Conservation (phyloP, 2,888 invertebrate species). For the Nebria salina region DNA sequence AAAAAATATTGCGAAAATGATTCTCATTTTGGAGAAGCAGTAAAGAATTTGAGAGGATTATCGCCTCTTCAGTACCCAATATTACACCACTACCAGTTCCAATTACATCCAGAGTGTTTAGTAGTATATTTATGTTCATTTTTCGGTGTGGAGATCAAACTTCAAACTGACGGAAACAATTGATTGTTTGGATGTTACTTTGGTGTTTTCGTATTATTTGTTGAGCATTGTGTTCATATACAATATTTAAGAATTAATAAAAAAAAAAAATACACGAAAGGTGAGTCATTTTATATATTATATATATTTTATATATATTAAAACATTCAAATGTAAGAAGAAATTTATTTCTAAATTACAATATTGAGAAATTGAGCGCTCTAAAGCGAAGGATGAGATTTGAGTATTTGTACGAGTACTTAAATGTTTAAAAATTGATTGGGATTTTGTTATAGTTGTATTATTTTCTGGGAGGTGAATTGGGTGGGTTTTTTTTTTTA, state of each 20-base stretch:
- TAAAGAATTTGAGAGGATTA: slow-evolving; percentile 79
- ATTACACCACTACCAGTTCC: slow-evolving; percentile 72
- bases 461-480: background rate
- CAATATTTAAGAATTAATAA: background rate
- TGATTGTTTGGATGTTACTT: background rate
- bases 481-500: background rate
- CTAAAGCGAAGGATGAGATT: no score
- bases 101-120: slow-evolving; percentile 66
- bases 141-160: background rate
- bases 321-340: background rate
- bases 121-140: slow-evolving; percentile 68
- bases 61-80: slow-evolving; percentile 77
- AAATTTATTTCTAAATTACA: background rate
- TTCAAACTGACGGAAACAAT: background rate
- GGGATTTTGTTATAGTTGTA: background rate
- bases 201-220: background rate
- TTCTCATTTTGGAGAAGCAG: slow-evolving; percentile 84
- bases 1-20: slow-evolving; percentile 81
- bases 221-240: background rate
- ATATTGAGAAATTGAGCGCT: no score
- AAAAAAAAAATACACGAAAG: background rate
- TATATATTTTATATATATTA: no score
- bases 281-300: background rate
- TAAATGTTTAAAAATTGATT: no score
- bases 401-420: no score